Conservation (phyloP, 2,888 invertebrate genomes). For the Eupithecia dodoneata region DNA sequence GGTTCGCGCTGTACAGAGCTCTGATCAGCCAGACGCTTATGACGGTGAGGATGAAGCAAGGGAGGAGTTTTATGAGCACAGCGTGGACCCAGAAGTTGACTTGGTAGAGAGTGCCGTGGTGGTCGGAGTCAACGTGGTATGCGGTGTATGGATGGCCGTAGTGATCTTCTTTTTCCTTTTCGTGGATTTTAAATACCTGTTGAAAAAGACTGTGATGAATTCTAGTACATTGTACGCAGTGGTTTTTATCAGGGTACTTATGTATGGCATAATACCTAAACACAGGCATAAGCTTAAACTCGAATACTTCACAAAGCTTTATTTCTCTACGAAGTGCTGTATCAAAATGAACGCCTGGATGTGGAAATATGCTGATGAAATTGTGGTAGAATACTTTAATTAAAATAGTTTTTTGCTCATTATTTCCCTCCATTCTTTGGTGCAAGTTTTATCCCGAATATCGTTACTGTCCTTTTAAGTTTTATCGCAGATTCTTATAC, state of each 20-base stretch:
- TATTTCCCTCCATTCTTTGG: not conserved
- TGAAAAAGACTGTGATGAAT: constrained; percentile 36
- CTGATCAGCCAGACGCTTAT: constrained; percentile 88
- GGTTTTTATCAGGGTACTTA: not conserved
- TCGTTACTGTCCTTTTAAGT: not conserved
- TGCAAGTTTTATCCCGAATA: too few relatives aligned
- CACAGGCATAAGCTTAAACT: too few relatives aligned
- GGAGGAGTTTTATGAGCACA: constrained; percentile 91
- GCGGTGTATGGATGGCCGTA: constrained; percentile 67
- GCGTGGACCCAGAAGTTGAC: constrained; percentile 93
- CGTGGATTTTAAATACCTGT: constrained; percentile 80
- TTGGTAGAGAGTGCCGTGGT: constrained; percentile 85
- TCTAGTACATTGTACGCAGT: not conserved
- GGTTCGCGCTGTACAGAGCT: constrained; percentile 90
- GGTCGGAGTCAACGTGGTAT: constrained; percentile 82
- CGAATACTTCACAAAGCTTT: not conserved
- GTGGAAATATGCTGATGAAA: not conserved
- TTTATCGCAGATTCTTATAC: too few relatives aligned
- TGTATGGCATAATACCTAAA: too few relatives aligned
- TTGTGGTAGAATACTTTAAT: not conserved
- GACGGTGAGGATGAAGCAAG: constrained; percentile 90
- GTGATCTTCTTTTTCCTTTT: constrained; percentile 74
- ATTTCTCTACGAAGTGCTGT: not conserved
- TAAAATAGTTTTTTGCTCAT: not conserved
- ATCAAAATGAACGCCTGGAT: not conserved